Conservation (phyloP, 2,797 vertebrate species). For the Enoplosus armatus region DNA sequence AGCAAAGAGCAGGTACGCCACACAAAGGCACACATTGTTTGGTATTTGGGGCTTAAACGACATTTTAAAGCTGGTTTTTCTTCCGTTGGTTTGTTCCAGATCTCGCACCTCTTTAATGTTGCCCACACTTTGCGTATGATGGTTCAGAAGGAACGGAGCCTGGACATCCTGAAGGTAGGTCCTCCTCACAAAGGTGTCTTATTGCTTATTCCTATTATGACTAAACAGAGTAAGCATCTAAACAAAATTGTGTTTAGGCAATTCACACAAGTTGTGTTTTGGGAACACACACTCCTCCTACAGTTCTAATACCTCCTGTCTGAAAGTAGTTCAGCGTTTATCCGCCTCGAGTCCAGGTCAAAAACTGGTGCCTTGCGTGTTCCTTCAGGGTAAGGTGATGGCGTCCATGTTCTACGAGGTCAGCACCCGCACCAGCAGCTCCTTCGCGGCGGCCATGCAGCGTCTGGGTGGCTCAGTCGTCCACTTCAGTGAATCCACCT, state of each 20-base stretch:
- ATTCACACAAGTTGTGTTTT: background rate
- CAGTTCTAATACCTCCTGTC: background rate
- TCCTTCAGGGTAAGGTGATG: constrained; percentile 93
- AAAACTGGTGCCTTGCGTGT: accelerated
- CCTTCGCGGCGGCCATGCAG: constrained; percentile 94
- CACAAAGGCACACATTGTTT: background rate
- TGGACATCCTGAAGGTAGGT: constrained; percentile 95
- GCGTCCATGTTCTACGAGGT: constrained; percentile 98
- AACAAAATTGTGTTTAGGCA: background rate
- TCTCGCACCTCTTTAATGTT: constrained; percentile 96
- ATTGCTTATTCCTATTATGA: background rate
- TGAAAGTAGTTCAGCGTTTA: too few relatives aligned
- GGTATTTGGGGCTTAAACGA: background rate
- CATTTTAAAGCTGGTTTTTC: too few relatives aligned
- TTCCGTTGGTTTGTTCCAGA: constrained; percentile 77
- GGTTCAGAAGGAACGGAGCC: constrained; percentile 95
- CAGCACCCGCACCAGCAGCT: constrained; percentile 97
- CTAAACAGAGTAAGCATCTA: background rate
- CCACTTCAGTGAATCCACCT: constrained; percentile 93
- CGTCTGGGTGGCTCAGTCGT: constrained; percentile 93
- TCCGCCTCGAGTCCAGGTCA: background rate
- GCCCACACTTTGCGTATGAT: constrained; percentile 92
- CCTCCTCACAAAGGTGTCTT: background rate
- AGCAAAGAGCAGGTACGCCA: constrained; percentile 94
- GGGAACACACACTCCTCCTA: background rate